Percentiles rank a stretch among this genome's conserved stretches.
phyloP scores from a whole-genome alignment of 35 echinoderm and acorn worm genomes.

The Eucidaris tribuloides region DNA sequence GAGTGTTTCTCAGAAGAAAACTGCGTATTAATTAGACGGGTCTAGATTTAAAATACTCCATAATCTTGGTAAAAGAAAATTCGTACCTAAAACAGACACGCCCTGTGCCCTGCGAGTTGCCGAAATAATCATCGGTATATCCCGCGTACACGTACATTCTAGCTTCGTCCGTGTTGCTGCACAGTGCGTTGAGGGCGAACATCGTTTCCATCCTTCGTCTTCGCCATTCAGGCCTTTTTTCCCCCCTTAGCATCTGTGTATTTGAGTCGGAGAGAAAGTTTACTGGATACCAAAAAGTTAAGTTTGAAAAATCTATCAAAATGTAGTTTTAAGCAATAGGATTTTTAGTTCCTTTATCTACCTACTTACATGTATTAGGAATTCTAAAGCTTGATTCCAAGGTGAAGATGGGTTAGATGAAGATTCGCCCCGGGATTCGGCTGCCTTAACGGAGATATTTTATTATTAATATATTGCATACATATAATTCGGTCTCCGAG shows the following conservation, averaged over 20 bases:
- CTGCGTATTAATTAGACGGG: no score
- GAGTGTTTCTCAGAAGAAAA: no score
- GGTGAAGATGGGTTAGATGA: neutral
- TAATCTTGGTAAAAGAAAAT: no score
- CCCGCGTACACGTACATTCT: constrained; percentile 46
- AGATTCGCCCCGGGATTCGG: neutral
- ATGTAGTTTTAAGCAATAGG: neutral
- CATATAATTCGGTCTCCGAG: no score
- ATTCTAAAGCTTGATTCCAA: neutral
- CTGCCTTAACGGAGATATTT: no score
- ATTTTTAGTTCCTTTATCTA: neutral
- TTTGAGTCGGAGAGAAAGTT: neutral
- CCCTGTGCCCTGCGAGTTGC: no score
- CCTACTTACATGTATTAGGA: no score
- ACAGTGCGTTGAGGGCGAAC: constrained; percentile 25
- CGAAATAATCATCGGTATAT: no score
- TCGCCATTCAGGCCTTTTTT: no score
- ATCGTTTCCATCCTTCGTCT: neutral
- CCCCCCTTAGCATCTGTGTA: constrained; percentile 42
- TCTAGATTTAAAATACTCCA: no score
- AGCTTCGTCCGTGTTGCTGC: constrained; percentile 47
- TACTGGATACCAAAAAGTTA: neutral
- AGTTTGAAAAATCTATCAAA: neutral
- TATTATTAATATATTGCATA: no score
- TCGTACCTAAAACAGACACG: no score